Evolutionary conservation across 2,888 invertebrate genomes (phyloP), one percentile per base, ranked within the genome.

Genomic region (Uropetala carovei): DNA sequence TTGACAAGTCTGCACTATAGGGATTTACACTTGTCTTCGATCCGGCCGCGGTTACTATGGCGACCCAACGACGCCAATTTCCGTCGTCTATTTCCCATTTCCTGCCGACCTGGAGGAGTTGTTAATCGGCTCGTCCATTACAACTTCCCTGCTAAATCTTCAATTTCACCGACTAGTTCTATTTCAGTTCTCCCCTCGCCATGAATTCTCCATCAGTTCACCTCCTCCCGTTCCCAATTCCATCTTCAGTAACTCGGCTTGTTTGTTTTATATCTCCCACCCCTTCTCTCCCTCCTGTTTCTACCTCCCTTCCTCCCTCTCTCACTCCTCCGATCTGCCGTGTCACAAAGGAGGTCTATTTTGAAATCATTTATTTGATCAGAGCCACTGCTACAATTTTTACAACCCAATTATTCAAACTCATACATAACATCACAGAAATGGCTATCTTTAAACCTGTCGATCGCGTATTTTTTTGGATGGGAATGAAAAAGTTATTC

Each of bases 331-430:
- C 43, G 18, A 83, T 14, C 18, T 83, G 75, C 75, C 75, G 10
- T 18, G 14, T 83, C 89, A 11, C 27, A 86, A n/a, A 89, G 43
- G 18, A 43, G 7, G 64, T 64, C 64, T 89, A 60, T 89, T 86
- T 86, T 86, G 60, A 30, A 7, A 43, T 27, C 14, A 89, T 64
- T 89, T 60, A 43, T 89, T 89, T 85, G 60, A 18, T 43, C 9
- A 18, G 60, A 60, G 43, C 5, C 18, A 22, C 60, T 56, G 18
- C 60, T 22, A 60, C n/a, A 86, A 89, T 43, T 89, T 89, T 89
- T 64, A 89, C 30, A 64, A n/a, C n/a, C 43, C 64, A 64, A 89
- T 89, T 43, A 68, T 83, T 56, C 83, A 8, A 16, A 3, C 83
- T 43, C 83, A 0, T 83, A 57, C 5, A 43, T 14, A 83, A 56